Base-by-base conservation (phyloP, 2,113 vertebrate genomes). In the Catharus bicknelli region DNA sequence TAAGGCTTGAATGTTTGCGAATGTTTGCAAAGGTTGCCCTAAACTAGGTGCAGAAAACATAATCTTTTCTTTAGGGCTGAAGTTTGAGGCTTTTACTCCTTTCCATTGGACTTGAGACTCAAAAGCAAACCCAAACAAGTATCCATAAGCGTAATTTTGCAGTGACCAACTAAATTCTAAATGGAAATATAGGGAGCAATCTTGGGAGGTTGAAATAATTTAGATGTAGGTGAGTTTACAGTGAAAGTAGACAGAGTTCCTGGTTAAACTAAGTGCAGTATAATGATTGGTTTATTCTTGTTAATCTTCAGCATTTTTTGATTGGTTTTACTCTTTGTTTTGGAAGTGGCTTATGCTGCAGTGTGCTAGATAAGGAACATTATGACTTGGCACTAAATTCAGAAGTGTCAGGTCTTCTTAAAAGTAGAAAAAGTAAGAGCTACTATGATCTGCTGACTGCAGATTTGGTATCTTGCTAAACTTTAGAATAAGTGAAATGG, bases 111-210 rank as follows among this genome's bases (percentile, higher is more conserved):
- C 26, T 66, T 74, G 30, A 73, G 12, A 55, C n/a, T 68, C 12
- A 61, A 59, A 88, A 74, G 38, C 29, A 70, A 77, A 61, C 43
- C 5, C 32, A 63, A 55, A 26, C 18, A 72, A 4, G 15, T 55
- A 1, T 61, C 32, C 0, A 0, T 55, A 59, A 66, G 8, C 5
- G 1, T 80, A 62, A 66, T n/a, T 88, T 86, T 11, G 29, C 17
- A 58, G 9, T 29, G 11, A 50, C 38, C 34, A 63, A 18, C 38
- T 38, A 38, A 38, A 69, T 13, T 36, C 38, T 38, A 38, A 38
- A 69, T 13, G n/a, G 47, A 86, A 81, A 45, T 38, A 8, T 7
- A 73, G 34, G 7, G 11, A 70, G 29, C 22, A 58, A 7, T 72
- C 9, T 11, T 15, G 11, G 12, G 38, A 69, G 17, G 14, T 4